phyloP scores from a whole-genome alignment of 2,888 invertebrate species.

The Nipponacmea schrenckii region DNA sequence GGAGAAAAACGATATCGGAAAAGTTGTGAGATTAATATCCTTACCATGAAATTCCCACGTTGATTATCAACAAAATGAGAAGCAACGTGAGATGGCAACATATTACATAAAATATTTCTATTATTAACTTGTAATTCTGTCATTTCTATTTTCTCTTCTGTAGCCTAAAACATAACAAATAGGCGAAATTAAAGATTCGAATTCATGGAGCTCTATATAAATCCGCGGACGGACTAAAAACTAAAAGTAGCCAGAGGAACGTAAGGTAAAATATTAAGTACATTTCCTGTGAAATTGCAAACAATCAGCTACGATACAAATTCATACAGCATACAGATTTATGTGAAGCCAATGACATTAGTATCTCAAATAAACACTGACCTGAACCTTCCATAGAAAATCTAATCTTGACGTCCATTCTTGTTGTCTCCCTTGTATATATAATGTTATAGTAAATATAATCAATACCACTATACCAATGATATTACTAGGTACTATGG shows the following conservation, averaged over 20 bases:
- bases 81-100: slow-evolving; percentile 90
- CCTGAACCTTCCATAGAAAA: slow-evolving; percentile 72
- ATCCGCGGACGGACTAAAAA: no score
- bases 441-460: slow-evolving; percentile 84
- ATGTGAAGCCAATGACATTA: no score
- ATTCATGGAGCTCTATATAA: no score
- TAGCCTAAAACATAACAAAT: slow-evolving; percentile 72
- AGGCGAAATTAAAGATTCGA: no score
- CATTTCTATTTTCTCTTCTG: slow-evolving; percentile 92
- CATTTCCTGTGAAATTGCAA: no score
- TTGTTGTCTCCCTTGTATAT: slow-evolving; percentile 82
- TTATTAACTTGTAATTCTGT: slow-evolving; percentile 91
- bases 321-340: no score
- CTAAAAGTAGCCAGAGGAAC: no score
- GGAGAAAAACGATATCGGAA: no score
- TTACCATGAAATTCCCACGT: slow-evolving; percentile 51
- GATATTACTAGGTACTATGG: slow-evolving; percentile 79
- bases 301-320: no score
- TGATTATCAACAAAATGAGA: slow-evolving; percentile 85
- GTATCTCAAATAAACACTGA: slow-evolving; percentile 28
- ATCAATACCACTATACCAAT: slow-evolving; percentile 77
- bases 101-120: slow-evolving; percentile 84
- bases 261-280: no score
- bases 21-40: neutral
- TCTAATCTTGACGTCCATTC: slow-evolving; percentile 85